Evolutionary conservation across 2,797 vertebrate genomes (phyloP), one percentile per base, ranked within the genome.

Genomic region (Echiichthys vipera): DNA sequence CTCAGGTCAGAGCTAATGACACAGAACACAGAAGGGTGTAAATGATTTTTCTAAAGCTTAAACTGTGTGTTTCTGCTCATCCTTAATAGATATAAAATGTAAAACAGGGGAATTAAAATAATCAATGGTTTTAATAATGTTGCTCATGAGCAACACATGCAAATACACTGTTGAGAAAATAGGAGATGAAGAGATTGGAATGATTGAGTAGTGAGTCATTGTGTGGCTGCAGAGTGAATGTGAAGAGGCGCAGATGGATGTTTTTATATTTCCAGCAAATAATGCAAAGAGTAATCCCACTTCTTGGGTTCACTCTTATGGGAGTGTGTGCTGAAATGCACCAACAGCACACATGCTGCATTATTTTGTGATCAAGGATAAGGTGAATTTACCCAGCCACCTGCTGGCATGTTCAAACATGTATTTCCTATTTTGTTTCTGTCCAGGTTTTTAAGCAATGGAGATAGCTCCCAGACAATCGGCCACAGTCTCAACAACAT

Each of bases 401-500:
- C 29, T 57, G 9, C 25, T 18, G 53, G 42, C 5, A 42, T 66
- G 24, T 62, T 39, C 15, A 63, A 62, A 74, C 46, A 25, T 45
- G 24, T 45, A 43, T 63, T 36, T 65, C 14, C 7, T 40, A 45
- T 37, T 67, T 46, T 56, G 14, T 67, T n/a, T 51, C 24, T 55
- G 58, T 29, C 50, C 75, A 95, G 94, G 65, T 65, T 91, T 81
- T 78, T 79, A 80, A 91, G 64, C 65, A 93, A 92, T 63, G 90
- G 81, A 66, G 84, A 89, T 2, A 56, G 43, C 43, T 71, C 85
- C 3, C 88, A 87, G 65, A 74, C 88, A 15, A 65, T 86, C 77
- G 68, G 70, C 74, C 84, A 89, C 70, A 90, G 79, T 78, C 84
- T 94, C 63, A 94, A 89, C 63, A 94, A 89, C 71, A 93, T 95